phyloP scores from a whole-genome alignment of 2,113 vertebrate species.

The Sterrhoptilus dennistouni region DNA sequence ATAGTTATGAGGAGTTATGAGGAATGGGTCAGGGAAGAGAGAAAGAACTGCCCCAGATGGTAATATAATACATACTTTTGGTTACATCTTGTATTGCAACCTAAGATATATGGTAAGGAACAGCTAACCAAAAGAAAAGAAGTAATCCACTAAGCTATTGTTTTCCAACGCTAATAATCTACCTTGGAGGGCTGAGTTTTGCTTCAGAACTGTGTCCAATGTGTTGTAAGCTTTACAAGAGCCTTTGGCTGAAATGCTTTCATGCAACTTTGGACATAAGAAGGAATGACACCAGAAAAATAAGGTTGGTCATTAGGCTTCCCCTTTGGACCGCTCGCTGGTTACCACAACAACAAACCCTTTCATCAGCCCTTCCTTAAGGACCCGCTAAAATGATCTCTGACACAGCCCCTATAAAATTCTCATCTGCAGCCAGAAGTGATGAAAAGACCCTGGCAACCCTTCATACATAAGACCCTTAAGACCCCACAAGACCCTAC shows the following conservation, averaged over 20 bases:
- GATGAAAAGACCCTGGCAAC: background rate
- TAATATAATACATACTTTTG: background rate
- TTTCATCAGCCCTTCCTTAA: background rate
- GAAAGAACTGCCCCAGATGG: background rate
- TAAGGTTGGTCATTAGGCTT: background rate
- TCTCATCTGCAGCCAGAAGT: background rate
- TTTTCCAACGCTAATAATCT: background rate
- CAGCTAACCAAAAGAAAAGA: background rate
- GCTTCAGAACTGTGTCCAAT: background rate
- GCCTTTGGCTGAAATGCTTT: background rate
- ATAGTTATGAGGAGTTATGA: background rate
- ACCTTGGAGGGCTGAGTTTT: background rate
- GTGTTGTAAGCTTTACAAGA: background rate
- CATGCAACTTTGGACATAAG: background rate
- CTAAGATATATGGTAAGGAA: background rate
- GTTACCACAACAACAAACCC: background rate
- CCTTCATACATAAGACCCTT: background rate
- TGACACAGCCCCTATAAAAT: background rate
- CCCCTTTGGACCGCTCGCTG: accelerated
- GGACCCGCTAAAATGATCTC: background rate
- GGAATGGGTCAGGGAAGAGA: background rate
- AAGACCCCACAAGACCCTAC: background rate
- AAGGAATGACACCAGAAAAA: background rate
- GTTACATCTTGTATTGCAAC: background rate
- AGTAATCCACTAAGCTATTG: background rate